Evolutionary conservation across 2,888 invertebrate species (phyloP), one percentile per base, ranked within the genome.

Genomic region (Eupithecia pulchellata): DNA sequence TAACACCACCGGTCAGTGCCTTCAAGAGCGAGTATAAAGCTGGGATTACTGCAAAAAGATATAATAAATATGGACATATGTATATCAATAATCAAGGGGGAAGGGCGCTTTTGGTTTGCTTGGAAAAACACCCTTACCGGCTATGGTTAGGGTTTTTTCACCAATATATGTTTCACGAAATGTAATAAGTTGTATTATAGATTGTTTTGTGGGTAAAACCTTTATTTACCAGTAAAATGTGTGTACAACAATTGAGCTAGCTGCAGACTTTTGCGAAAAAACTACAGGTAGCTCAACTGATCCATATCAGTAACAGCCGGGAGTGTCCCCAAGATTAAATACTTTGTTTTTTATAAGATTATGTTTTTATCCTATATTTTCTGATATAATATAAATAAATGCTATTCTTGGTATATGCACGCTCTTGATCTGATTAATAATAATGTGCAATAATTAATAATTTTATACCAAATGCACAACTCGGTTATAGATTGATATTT

Each of bases 321-420:
- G n/a, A n/a, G n/a, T n/a, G n/a, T n/a, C n/a, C n/a, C n/a, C n/a
- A n/a, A n/a, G n/a, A n/a, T n/a, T n/a, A 2, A 1, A 9, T 8
- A 47, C 8, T 47, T n/a, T 14, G 9, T 5, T 20, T 47, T 47
- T 47, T 47, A 20, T 47, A 20, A 3, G 11, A 47, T 47, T 20
- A 20, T 42, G 66, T 61, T 71, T 66, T 47, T 42, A 42, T 42
- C 42, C 42, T n/a, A 2, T n/a, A 47, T 11, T 2, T 42, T n/a
- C 9, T 47, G 42, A 47, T 9, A 47, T 0, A 47, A 8, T 0
- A 14, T 39, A 39, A n/a, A 39, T 39, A n/a, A n/a, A 9, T 8
- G 20, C 20, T 9, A 20, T 2, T 20, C 25, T 20, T 47, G 25
- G 11, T 25, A 20, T 11, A 20, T 20, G 11, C 52, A 25, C 25